phyloP scores from a whole-genome alignment of 2,797 vertebrate genomes.

The Danio kyathit region DNA sequence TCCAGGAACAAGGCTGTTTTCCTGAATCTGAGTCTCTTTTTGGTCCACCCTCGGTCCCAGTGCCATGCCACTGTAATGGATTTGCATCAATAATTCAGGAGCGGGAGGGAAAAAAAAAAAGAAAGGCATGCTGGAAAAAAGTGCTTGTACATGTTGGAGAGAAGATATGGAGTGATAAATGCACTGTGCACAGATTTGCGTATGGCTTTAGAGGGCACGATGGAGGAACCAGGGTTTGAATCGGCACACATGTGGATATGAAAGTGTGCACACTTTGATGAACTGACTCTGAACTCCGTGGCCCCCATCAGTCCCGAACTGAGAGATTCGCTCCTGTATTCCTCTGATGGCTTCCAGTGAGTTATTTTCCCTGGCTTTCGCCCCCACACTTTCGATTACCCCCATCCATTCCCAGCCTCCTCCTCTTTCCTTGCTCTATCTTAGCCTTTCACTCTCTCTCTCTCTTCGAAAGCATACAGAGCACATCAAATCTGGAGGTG shows the following conservation, averaged over 20 bases:
- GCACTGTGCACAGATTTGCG: slow-evolving; percentile 27
- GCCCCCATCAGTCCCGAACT: slow-evolving; percentile 11
- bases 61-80: slow-evolving; percentile 54
- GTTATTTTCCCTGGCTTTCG: slow-evolving; percentile 48
- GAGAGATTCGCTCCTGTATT: slow-evolving; percentile 47
- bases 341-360: slow-evolving; percentile 42
- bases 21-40: slow-evolving; percentile 22
- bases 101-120: background rate
- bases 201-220: slow-evolving; percentile 16
- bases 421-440: background rate
- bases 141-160: slow-evolving; percentile 16
- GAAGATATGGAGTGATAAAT: slow-evolving; percentile 37
- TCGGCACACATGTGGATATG: slow-evolving; percentile 19
- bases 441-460: background rate
- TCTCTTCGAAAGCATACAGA: background rate
- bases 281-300: slow-evolving; percentile 43
- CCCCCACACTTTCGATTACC: slow-evolving; percentile 37
- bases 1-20: background rate
- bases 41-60: slow-evolving; percentile 33
- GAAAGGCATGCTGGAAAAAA: slow-evolving; percentile 4
- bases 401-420: slow-evolving; percentile 22
- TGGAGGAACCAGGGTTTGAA: slow-evolving; percentile 25
- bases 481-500: slow-evolving; percentile 19
- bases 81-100: slow-evolving; percentile 63
- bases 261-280: slow-evolving; percentile 43